These are phyloP conservation scores for Epistrophe eligans DNA, from an alignment of 2,888 invertebrate species.

Conservation along the genomic window DNA sequence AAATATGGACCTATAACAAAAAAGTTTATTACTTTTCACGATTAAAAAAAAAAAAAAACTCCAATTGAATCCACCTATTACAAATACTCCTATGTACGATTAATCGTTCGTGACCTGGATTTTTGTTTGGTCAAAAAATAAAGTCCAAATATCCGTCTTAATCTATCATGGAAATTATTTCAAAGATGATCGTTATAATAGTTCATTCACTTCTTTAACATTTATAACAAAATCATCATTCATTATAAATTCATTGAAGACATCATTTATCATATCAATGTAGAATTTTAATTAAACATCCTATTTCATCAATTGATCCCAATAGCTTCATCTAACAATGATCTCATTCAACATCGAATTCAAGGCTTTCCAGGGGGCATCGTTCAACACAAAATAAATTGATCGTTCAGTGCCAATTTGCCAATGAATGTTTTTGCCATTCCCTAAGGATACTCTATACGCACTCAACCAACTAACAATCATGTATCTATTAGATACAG, in stretches of 20 bases:
- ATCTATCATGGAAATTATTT: neutral
- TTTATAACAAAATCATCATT: neutral
- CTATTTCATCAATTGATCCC: slow-evolving; percentile 50
- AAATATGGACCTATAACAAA: no score
- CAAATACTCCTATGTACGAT: no score
- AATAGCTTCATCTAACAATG: slow-evolving; percentile 35
- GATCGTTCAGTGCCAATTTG: slow-evolving; percentile 56
- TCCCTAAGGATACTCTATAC: slow-evolving; percentile 56
- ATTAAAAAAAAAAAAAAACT: no score
- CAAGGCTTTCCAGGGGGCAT: slow-evolving; percentile 27
- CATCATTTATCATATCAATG: slow-evolving; percentile 3
- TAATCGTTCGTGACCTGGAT: no score
- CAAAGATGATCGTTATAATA: neutral
- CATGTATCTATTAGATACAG: slow-evolving; percentile 4
- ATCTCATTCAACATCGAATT: slow-evolving; percentile 22
- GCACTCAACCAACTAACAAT: slow-evolving; percentile 2
- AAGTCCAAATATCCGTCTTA: neutral
- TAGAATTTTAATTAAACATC: slow-evolving; percentile 36
- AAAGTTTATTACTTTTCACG: no score
- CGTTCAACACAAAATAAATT: slow-evolving; percentile 35
- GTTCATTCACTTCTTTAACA: neutral
- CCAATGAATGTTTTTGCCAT: slow-evolving; percentile 34
- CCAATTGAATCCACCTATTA: no score
- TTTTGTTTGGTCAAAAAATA: neutral
- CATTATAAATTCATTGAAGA: neutral